These are phyloP conservation scores for Nasua narica DNA, from an alignment of 2,797 vertebrate species.

Conservation along the genomic window DNA sequence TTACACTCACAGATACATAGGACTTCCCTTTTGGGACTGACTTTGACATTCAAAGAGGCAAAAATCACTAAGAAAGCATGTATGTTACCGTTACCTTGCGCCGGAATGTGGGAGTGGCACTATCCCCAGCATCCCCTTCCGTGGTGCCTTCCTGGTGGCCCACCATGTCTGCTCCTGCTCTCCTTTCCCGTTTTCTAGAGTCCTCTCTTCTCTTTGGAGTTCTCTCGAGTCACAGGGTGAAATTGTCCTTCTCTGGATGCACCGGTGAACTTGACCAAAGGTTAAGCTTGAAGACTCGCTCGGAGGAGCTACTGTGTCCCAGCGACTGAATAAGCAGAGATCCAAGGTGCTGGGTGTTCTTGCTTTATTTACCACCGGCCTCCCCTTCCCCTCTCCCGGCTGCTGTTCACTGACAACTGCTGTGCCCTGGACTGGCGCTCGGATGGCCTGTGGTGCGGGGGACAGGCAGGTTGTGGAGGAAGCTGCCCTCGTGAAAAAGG, in stretches of 20 bases:
- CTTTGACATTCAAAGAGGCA: constrained; percentile 24
- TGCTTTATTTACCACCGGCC: constrained; percentile 55
- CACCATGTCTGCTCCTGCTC: constrained; percentile 69
- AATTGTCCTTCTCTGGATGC: constrained; percentile 47
- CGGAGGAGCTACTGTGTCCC: constrained; percentile 55
- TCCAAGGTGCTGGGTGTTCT: constrained; percentile 11
- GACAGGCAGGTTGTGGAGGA: constrained; percentile 75
- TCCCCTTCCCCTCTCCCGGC: constrained; percentile 6
- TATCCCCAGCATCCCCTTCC: constrained; percentile 57
- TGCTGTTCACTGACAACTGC: constrained; percentile 58
- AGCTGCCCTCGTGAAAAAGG: constrained; percentile 74
- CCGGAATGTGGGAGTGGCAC: constrained; percentile 22
- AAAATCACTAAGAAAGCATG: constrained; percentile 44
- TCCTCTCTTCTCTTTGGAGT: constrained; percentile 45
- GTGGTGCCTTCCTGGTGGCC: constrained; percentile 64
- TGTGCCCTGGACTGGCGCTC: constrained; percentile 47
- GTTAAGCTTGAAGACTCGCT: constrained; percentile 69
- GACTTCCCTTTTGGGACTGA: not conserved
- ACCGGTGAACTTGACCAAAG: constrained; percentile 54
- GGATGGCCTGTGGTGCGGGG: constrained; percentile 24
- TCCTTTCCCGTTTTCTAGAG: constrained; percentile 41
- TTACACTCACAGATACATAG: not conserved
- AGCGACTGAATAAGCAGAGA: constrained; percentile 62
- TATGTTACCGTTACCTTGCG: constrained; percentile 82
- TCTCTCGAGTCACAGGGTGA: constrained; percentile 22